Conservation (phyloP, 2,888 invertebrate genomes). For the Dusona sp. region DNA sequence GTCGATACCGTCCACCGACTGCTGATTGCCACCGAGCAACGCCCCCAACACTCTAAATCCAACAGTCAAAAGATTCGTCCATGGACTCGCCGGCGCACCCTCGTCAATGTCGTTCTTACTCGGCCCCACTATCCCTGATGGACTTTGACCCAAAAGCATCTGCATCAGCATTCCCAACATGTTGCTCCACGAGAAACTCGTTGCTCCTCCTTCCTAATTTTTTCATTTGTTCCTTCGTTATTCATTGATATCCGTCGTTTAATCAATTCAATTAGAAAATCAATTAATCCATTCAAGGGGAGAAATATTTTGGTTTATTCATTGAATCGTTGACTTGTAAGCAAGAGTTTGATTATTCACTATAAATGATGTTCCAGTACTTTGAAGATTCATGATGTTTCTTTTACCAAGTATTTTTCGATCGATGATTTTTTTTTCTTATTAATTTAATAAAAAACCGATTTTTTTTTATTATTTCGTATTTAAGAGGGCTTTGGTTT, state of each 20-base stretch:
- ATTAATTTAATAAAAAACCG: background rate
- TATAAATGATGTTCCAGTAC: too few relatives aligned
- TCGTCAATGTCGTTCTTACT: slow-evolving; percentile 92
- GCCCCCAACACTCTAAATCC: slow-evolving; percentile 94
- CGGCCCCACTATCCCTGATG: slow-evolving; percentile 88
- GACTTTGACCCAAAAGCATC: slow-evolving; percentile 92
- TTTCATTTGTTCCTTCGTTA: slow-evolving; percentile 5
- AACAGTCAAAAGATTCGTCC: slow-evolving; percentile 94
- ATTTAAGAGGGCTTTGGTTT: background rate
- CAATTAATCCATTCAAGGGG: too few relatives aligned
- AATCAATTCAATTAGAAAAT: background rate
- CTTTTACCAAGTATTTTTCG: too few relatives aligned
- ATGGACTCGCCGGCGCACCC: slow-evolving; percentile 91
- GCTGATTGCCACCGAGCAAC: slow-evolving; percentile 90
- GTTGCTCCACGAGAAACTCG: slow-evolving; percentile 95
- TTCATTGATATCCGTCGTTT: background rate
- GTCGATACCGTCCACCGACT: slow-evolving; percentile 92
- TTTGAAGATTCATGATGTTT: too few relatives aligned
- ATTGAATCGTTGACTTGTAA: too few relatives aligned
- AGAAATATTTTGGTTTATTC: too few relatives aligned
- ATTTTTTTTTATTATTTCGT: background rate
- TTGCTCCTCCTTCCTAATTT: slow-evolving; percentile 85
- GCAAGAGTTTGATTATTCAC: too few relatives aligned
- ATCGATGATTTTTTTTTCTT: too few relatives aligned
- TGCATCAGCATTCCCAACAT: slow-evolving; percentile 95